phyloP scores from a whole-genome alignment of 1,140 invertebrate genomes.

The Drosophila arawakana region DNA sequence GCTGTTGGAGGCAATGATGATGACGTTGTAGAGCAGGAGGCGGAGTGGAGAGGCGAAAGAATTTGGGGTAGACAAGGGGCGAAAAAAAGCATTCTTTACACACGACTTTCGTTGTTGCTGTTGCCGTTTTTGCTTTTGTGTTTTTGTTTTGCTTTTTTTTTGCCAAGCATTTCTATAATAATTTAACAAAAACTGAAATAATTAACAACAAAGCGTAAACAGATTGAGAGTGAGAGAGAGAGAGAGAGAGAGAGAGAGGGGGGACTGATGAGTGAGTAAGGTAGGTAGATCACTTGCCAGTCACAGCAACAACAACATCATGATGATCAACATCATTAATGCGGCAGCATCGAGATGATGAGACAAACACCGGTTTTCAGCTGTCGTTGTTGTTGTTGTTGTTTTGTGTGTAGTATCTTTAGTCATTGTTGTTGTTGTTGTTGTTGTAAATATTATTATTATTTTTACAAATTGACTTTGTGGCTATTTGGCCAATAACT shows the following conservation, averaged over 20 bases:
- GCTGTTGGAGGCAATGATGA: conserved; percentile 46
- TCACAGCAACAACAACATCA: conserved; percentile 4
- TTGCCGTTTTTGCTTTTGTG: conserved; percentile 37
- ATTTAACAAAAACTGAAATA: conserved; percentile 80
- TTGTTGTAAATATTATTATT: not conserved
- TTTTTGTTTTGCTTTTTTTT: conserved; percentile 9
- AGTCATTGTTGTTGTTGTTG: conserved; percentile 22
- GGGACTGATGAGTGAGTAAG: conserved; percentile 3
- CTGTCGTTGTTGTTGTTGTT: conserved; percentile 15
- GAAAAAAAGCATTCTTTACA: conserved; percentile 67
- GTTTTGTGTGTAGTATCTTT: not conserved
- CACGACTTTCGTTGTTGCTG: conserved; percentile 54
- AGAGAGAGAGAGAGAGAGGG: not conserved
- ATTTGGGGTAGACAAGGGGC: conserved; percentile 34
- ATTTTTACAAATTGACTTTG: conserved; percentile 36
- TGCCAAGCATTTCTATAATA: conserved; percentile 75
- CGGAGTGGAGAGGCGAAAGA: not conserved
- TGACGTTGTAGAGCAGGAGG: not conserved
- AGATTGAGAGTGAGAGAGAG: not conserved
- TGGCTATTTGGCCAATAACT: conserved; percentile 11
- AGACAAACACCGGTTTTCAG: conserved; percentile 29
- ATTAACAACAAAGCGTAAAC: conserved; percentile 71
- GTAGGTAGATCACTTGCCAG: conserved; percentile 30
- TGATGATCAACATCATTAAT: conserved; percentile 11
- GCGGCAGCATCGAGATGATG: conserved; percentile 1